A percentile compares a stretch with the other conserved stretches of the same genome.
phyloP scores from a whole-genome alignment of 2,113 vertebrate genomes.

The Cynoglossus semilaevis region DNA sequence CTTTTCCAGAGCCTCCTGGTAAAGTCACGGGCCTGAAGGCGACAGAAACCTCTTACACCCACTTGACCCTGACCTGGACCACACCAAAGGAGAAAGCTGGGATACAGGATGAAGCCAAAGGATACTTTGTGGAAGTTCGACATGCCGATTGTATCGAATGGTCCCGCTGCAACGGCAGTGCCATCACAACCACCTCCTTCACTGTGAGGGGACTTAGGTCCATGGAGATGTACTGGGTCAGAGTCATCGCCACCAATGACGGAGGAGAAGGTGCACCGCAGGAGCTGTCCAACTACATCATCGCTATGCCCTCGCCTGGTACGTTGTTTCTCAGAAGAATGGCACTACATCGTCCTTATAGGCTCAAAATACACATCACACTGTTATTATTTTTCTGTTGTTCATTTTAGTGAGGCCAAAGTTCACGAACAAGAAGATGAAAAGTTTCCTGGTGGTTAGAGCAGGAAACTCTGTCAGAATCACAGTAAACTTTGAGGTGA shows the following conservation, averaged over 20 bases:
- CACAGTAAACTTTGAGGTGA: constrained; percentile 84
- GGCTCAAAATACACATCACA: too few species aligned
- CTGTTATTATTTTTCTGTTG: neutral
- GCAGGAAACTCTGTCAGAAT: constrained; percentile 80
- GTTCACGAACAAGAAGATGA: constrained; percentile 77
- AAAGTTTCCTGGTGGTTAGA: constrained; percentile 77
- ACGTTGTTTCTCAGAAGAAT: constrained; percentile 20
- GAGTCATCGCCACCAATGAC: constrained; percentile 79
- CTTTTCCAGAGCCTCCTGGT: constrained; percentile 77
- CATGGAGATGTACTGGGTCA: constrained; percentile 77
- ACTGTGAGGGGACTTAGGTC: constrained; percentile 79
- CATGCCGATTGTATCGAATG: constrained; percentile 74
- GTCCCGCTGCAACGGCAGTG: constrained; percentile 76
- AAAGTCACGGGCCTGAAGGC: constrained; percentile 80
- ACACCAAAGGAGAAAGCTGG: constrained; percentile 72
- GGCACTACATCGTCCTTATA: too few species aligned
- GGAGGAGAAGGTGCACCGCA: constrained; percentile 74
- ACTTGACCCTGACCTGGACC: constrained; percentile 82
- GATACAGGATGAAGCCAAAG: constrained; percentile 75
- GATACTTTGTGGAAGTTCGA: constrained; percentile 84
- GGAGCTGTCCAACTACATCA: constrained; percentile 69
- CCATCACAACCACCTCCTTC: constrained; percentile 71
- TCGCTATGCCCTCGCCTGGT: constrained; percentile 75
- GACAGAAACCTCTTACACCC: constrained; percentile 75
- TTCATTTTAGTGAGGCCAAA: constrained; percentile 79